Evolutionary conservation across 1,140 invertebrate species (phyloP), one percentile per base, ranked within the genome.

Genomic region (Hestina assimilis): DNA sequence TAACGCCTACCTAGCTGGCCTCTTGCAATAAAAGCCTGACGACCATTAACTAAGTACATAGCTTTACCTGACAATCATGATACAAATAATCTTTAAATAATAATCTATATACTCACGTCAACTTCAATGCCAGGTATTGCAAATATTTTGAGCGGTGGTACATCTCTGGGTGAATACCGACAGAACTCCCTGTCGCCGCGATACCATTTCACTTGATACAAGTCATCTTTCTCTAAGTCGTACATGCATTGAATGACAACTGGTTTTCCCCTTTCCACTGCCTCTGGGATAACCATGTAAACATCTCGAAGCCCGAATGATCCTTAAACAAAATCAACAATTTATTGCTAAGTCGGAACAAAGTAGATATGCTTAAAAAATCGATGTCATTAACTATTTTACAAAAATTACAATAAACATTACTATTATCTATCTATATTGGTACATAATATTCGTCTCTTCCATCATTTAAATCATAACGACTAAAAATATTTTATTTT

Each of bases 171-270:
- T 3, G 92, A 90, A 67, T 91, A 94, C 60, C 93, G 89, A 84
- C 93, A 94, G 87, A 94, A 93, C 81, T 94, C 93, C 54, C 91
- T 80, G 59, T 91, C 90, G 26, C 92, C 93, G 58, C 93, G 91
- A 86, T 96, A 96, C 95, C 95, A 96, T 89, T 96, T 96, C 65
- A 96, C 94, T 55, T 94, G 93, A 85, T 96, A 96, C 48, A 96
- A 89, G 23, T 91, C 91, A 62, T 94, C 94, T 21, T 91, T 91
- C 73, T 95, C 95, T 76, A 94, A 89, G 80, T 95, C 93, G 77
- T 95, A 96, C 76, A 92, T 91, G 80, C 95, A 96, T 72, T 92
- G 92, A 69, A 96, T 90, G 57, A 91, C 90, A 21, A 93, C 93
- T 24, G 91, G 91, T 51, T 93, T 91, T 28, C 93, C 94, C 28